Percentiles rank a stretch among this genome's conserved stretches.
phyloP scores from a whole-genome alignment of 2,888 invertebrate species.

The Ophonus ardosiacus region DNA sequence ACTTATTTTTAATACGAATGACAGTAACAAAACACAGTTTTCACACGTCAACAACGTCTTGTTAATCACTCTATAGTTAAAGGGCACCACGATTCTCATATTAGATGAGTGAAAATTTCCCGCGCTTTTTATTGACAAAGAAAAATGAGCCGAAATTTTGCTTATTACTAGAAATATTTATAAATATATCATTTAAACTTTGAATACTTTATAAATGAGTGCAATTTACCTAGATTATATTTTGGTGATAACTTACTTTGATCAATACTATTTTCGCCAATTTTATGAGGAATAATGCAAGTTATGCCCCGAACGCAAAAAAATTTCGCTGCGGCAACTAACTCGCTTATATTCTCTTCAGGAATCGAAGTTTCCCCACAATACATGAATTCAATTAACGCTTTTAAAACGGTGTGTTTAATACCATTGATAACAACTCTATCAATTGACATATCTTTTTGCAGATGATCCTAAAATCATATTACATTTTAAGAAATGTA shows the following conservation, averaged over 20 bases:
- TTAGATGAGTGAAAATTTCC: too few relatives aligned
- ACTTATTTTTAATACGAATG: too few relatives aligned
- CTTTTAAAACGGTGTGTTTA: slow-evolving; percentile 84
- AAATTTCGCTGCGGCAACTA: slow-evolving; percentile 84
- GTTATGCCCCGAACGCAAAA: slow-evolving; percentile 82
- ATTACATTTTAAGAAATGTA: background rate
- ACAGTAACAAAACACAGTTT: too few relatives aligned
- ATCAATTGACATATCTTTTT: slow-evolving; percentile 78
- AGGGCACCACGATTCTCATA: too few relatives aligned
- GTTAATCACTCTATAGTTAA: too few relatives aligned
- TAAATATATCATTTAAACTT: too few relatives aligned
- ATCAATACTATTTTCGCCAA: slow-evolving; percentile 69
- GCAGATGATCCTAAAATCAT: slow-evolving; percentile 77
- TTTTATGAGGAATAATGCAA: slow-evolving; percentile 78
- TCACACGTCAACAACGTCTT: too few relatives aligned
- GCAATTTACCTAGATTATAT: too few relatives aligned
- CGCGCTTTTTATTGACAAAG: too few relatives aligned
- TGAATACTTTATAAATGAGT: too few relatives aligned
- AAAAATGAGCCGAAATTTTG: too few relatives aligned
- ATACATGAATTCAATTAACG: slow-evolving; percentile 87
- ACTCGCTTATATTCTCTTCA: slow-evolving; percentile 82
- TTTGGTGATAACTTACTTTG: background rate
- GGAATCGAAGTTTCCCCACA: slow-evolving; percentile 85
- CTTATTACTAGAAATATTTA: too few relatives aligned
- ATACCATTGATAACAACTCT: slow-evolving; percentile 82